Evolutionary conservation across 1,140 invertebrate species (phyloP), one percentile per base, ranked within the genome.

Genomic region (Asobara japonica): DNA sequence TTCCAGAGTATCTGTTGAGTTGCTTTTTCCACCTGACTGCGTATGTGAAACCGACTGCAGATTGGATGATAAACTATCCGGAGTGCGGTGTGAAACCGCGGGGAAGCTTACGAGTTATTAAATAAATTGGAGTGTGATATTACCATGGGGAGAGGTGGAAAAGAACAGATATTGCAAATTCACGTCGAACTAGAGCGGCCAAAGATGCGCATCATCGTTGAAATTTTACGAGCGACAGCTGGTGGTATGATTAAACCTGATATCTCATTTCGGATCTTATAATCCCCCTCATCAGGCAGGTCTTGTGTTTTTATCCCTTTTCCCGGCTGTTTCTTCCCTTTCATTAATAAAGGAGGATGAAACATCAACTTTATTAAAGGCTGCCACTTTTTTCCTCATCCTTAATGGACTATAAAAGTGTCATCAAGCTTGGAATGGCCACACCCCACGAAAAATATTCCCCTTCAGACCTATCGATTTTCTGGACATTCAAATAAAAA

Each of bases 371-470:
- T 72, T 62, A 72, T 72, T 67, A 72, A 72, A 67, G 70, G 29
- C 18, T 48, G 4, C 48, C n/a, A 45, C 18, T 65, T 65, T 66
- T 65, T 56, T 70, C 33, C 41, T 27, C 25, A 65, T 68, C 38
- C 62, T 56, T 65, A 74, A 71, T 72, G 73, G 69, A 68, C 41
- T 60, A 71, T 74, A 68, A 74, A 74, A 65, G 18, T 60, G 41
- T 64, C 60, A 31, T 72, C 56, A 69, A 38, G 67, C 38, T 13
- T 25, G 22, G 22, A 56, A 56, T 25, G 29, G 45, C 65, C 69
- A 60, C 73, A 66, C 73, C 68, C 62, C 33, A 22, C 36, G 56
- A 41, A 22, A 61, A 62, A 27, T 29, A 29, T 13, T n/a, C 6
- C 27, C n/a, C 31, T 25, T 38, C 36, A 2, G 41, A 67, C 38